Evolutionary conservation across 1,140 invertebrate genomes (phyloP).

Genomic region (Atopsyche davidsoni): DNA sequence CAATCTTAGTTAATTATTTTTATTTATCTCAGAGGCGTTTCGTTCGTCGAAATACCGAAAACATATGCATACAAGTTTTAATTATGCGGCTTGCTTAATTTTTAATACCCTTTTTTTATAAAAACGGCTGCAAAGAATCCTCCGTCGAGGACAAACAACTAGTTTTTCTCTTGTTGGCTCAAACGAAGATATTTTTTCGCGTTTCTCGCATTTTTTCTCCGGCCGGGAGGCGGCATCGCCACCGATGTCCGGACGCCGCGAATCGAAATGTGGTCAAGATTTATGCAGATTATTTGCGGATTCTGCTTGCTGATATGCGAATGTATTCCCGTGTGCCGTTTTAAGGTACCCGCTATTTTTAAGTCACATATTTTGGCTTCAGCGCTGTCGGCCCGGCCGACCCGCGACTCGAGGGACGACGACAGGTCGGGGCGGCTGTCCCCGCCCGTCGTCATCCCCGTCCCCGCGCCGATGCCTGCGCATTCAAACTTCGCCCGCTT

Average conservation of each 20-base stretch:
- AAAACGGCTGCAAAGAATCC: not conserved
- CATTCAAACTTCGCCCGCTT: no score
- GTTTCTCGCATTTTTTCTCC: constrained; percentile 10
- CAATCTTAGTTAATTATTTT: no score
- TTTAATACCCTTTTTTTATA: no score
- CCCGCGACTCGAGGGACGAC: not conserved
- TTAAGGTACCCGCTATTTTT: constrained; percentile 26
- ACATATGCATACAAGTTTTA: no score
- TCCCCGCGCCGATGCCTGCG: no score
- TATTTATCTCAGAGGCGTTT: no score
- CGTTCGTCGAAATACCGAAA: no score
- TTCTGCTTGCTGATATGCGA: constrained; percentile 30
- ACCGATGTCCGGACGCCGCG: constrained; percentile 6
- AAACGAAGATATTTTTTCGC: constrained; percentile 5
- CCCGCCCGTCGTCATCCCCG: no score
- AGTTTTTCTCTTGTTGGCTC: not conserved
- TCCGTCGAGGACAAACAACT: not conserved
- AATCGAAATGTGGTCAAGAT: constrained; percentile 26
- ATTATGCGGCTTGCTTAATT: no score
- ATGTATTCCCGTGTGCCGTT: constrained; percentile 21
- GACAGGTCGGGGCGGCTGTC: no score
- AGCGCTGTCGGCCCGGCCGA: constrained; percentile 14
- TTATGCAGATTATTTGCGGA: constrained; percentile 30
- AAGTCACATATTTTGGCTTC: constrained; percentile 27
- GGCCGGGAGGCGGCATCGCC: not conserved